Evolutionary conservation across 2,888 invertebrate genomes (phyloP), one percentile per base, ranked within the genome.

Genomic region (Nemoura dubitans): DNA sequence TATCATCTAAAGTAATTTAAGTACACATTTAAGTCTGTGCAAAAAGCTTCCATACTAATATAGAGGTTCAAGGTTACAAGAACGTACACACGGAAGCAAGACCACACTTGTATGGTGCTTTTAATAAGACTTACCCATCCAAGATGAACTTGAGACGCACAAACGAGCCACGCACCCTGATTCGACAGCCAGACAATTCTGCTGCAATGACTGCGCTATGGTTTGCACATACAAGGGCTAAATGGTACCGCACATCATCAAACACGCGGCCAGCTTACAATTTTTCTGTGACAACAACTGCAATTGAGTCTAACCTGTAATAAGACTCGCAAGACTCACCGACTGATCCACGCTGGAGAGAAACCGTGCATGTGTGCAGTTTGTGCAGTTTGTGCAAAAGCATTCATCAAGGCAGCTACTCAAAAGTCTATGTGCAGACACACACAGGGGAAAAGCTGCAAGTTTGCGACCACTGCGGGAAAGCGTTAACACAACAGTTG

Each of bases 351-450:
- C 87, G 93, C 92, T 0, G 93, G 93, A 0, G 91, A 93, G 0
- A 91, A 94, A 85, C 94, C 94, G 1, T 94, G 92, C 83, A 92
- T 93, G 76, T 94, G 94, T 88, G 92, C 93, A 5, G 91, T 92
- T 87, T 94, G 94, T 88, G 92, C 93, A 5, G 91, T 92, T 87
- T 94, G 94, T 87, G 93, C 93, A 59, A 94, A 94, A 89, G 90
- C 92, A 0, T 94, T 94, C 89, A 93, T 93, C 80, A 93, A 94
- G 88, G 92, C 93, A 59, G 36, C 36, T 59, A 59, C 36, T 59
- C 21, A 21, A 1, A 21, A 14, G 36, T 10, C 5, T 14, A 59
- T 14, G 59, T 7, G 26, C 25, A 26, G 26, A 78, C 78, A 25
- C 78, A 78, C 78, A 78, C 78, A 2, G 27, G 27, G 27, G 78